Evolutionary conservation across 2,797 vertebrate genomes (phyloP), one percentile per base, ranked within the genome.

Genomic region (Halcyon leucocephala): DNA sequence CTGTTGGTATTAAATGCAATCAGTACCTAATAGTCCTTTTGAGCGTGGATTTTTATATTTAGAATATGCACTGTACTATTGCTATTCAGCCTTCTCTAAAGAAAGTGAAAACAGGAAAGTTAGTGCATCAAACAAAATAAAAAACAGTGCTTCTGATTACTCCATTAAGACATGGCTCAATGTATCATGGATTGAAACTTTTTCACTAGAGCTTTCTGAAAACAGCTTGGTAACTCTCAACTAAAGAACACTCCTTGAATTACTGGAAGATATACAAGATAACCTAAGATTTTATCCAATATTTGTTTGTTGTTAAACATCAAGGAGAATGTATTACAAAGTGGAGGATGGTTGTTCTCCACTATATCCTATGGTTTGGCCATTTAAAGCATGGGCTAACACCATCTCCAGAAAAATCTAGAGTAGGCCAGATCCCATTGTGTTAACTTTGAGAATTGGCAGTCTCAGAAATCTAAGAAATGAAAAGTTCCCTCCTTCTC

Each of bases 351-450:
- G 13, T 10, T 46, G 13, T 57, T 57, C 22, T 61, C 24, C 6
- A 14, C 9, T 61, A 14, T 35, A 0, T 61, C 7, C 8, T 67
- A 16, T 10, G 3, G 6, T 70, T 83, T 90, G 21, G 4, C 10
- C 19, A 19, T 67, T 87, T 64, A 87, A 74, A 90, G 4, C 9
- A 17, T n/a, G 9, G 8, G 4, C 28, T 52, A 42, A 35, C 7
- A 0, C 8, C 14, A 33, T 3, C 6, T 62, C 0, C 3, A 72
- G 66, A 69, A 54, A 44, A 31, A 22, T 42, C 6, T 48, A 26
- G 3, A 37, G 21, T 9, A 77, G n/a, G 54, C 22, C 15, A 73
- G 12, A 2, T 83, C 18, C 26, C 10, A 28, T 12, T 39, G 9
- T 78, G 12, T 18, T 81, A 62, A 26, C 6, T 83, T 72, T 49